Base-by-base conservation (phyloP, 2,888 invertebrate genomes). In the Sesamia inferens region DNA sequence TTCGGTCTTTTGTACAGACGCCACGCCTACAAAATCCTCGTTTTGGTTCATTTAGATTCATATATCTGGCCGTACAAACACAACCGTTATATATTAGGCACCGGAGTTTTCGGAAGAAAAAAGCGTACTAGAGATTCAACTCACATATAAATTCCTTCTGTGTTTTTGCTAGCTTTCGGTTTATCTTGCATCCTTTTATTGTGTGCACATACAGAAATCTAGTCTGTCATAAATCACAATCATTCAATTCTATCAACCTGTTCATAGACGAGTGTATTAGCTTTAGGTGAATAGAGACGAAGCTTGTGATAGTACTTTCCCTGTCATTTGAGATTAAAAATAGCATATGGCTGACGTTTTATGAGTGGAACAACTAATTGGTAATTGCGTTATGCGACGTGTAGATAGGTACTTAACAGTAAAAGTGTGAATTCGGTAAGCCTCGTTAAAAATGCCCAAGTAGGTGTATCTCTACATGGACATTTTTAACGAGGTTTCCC, bases 331-430 rank as follows among this genome's bases (percentile, higher is more conserved):
- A 14, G 14, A 3, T 31, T 64, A 24, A 68, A 66, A 82, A 82
- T 78, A 66, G 57, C 59, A 2, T 19, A 14, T 13, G 6, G 11
- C n/a, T 42, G 69, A 44, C 39, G 7, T 64, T 14, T 42, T 51
- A 44, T 51, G 44, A 24, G 64, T 31, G 54, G 11, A 24, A 19
- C 13, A n/a, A 58, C 54, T 77, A 63, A 67, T 81, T 81, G 48
- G 14, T 51, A 48, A 59, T 66, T 39, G 57, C n/a, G 44, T 58
- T n/a, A 39, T 2, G 44, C 55, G 31, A 1, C 31, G n/a, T n/a
- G n/a, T n/a, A n/a, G n/a, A n/a, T n/a, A n/a, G n/a, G n/a, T 14
- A 2, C 8, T 11, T 31, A 10, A 13, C 69, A 51, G 16, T 54
- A 16, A 51, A 19, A 19, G 10, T n/a, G 10, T 51, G 1, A 4